Percentiles rank a stretch among this genome's conserved stretches.
Conservation (phyloP, 1,140 invertebrate species). For the Charaxes varanes region DNA sequence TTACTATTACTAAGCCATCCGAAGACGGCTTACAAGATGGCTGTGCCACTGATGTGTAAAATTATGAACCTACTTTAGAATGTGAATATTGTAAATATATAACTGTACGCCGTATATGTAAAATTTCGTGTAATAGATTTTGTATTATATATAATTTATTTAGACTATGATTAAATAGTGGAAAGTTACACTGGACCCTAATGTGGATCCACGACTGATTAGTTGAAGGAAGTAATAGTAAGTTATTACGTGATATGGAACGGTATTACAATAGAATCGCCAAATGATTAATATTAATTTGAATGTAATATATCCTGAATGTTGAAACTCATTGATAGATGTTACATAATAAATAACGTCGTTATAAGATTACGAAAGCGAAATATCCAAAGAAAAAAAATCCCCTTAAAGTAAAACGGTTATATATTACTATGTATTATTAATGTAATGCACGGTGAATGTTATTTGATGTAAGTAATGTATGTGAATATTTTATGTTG, state of each 20-base stretch:
- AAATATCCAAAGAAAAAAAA: slow-evolving; percentile 63
- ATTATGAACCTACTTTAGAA: slow-evolving; percentile 33
- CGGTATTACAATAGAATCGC: slow-evolving; percentile 66
- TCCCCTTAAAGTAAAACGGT: slow-evolving; percentile 44
- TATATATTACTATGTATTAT: slow-evolving; percentile 38
- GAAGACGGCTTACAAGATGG: slow-evolving; percentile 95
- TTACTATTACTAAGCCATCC: slow-evolving; percentile 86
- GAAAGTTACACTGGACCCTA: slow-evolving; percentile 61
- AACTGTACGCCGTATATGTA: slow-evolving; percentile 43
- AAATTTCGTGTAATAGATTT: slow-evolving; percentile 63
- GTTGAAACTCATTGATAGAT: slow-evolving; percentile 59
- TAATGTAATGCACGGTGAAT: slow-evolving; percentile 57
- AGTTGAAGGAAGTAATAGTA: slow-evolving; percentile 65
- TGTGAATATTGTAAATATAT: slow-evolving; percentile 60
- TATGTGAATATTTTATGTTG: slow-evolving; percentile 65
- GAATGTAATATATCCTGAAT: slow-evolving; percentile 57
- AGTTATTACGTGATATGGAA: slow-evolving; percentile 63
- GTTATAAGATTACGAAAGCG: slow-evolving; percentile 28
- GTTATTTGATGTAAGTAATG: slow-evolving; percentile 60
- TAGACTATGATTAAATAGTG: slow-evolving; percentile 42
- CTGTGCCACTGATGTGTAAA: slow-evolving; percentile 90
- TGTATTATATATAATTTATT: slow-evolving; percentile 71
- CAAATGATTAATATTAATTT: slow-evolving; percentile 59
- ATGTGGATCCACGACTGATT: slow-evolving; percentile 64
- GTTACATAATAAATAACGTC: slow-evolving; percentile 40